phyloP scores from a whole-genome alignment of 2,888 invertebrate genomes.

The Anodontia alba region DNA sequence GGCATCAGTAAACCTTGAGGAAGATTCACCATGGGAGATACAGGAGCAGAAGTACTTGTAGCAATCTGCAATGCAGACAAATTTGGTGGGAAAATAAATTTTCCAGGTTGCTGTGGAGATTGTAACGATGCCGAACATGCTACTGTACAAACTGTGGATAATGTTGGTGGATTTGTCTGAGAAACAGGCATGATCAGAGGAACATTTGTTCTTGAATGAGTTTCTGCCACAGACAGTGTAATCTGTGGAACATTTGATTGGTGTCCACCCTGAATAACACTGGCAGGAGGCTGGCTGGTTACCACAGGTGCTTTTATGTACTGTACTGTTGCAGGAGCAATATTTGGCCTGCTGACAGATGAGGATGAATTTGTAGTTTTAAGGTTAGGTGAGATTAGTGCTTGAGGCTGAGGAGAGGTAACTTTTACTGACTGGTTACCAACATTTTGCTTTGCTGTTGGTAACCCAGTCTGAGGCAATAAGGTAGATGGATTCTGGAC shows the following conservation, averaged over 20 bases:
- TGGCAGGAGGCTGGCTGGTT: neutral
- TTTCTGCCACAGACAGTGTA: neutral
- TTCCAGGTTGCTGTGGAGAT: neutral
- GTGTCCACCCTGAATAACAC: neutral
- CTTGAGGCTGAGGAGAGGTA: neutral
- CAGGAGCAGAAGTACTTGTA: slow-evolving; percentile 32
- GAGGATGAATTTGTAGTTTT: neutral
- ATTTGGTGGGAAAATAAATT: slow-evolving; percentile 8
- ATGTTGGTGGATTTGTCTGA: slow-evolving; percentile 19
- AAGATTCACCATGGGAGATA: slow-evolving; percentile 50
- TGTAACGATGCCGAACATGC: neutral
- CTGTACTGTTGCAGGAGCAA: neutral
- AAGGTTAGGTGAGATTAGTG: neutral
- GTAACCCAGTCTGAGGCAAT: slow-evolving; percentile 30
- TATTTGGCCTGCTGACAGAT: neutral
- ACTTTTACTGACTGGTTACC: neutral
- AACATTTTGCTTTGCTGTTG: neutral
- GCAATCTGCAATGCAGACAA: neutral
- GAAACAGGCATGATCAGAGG: slow-evolving; percentile 16
- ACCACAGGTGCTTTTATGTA: neutral
- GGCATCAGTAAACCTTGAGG: slow-evolving; percentile 42
- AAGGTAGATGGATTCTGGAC: slow-evolving; percentile 21
- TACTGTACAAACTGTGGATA: neutral
- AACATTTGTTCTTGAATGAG: neutral
- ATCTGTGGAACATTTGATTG: neutral